Base-by-base conservation (phyloP, 2,797 vertebrate genomes). In the Onychomys arenicola region DNA sequence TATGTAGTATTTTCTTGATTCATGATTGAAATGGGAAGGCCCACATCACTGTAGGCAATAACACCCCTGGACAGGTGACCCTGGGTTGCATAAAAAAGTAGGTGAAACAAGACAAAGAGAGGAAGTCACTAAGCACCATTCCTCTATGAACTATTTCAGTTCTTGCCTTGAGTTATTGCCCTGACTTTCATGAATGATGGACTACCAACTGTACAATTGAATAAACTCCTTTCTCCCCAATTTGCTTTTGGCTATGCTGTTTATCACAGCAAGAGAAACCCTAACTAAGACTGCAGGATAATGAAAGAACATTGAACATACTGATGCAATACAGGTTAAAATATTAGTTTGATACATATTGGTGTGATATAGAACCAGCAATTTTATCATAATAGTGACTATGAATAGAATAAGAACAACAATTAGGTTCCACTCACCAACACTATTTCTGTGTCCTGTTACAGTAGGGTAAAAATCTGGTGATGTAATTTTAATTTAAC, bases 321-420 rank as follows among this genome's bases (percentile, higher is more conserved):
- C 0, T 4, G 0, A 73, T 92, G 10, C 21, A 57, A 57, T 76
- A 17, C 27, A 67, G 29, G 0, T 80, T 80, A n/a, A 85, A 61
- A 61, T 46, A 78, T 69, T 75, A 84, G 16, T 69, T 67, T 81
- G 19, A 78, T 65, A 55, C 2, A 32, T 63, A 83, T 34, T 69
- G 25, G 1, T 86, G 2, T 87, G 52, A 78, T 40, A 67, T 29
- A 94, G 76, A 91, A 40, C 14, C 0, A 93, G 10, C 1, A 46
- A 69, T 80, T 89, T 90, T 84, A 83, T 76, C 27, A 40, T 14
- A 90, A 21, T 90, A 65, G 49, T 91, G 87, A 87, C 43, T 61
- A 73, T 16, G 3, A 1, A 59, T 10, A 59, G 12, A 83, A 25
- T 1, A 63, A 76, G 55, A 71, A 16, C 9, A 81, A 81, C 12